Evolutionary conservation across 2,888 invertebrate species (phyloP), one percentile per base, ranked within the genome.

Genomic region (Barypeithes pellucidus): DNA sequence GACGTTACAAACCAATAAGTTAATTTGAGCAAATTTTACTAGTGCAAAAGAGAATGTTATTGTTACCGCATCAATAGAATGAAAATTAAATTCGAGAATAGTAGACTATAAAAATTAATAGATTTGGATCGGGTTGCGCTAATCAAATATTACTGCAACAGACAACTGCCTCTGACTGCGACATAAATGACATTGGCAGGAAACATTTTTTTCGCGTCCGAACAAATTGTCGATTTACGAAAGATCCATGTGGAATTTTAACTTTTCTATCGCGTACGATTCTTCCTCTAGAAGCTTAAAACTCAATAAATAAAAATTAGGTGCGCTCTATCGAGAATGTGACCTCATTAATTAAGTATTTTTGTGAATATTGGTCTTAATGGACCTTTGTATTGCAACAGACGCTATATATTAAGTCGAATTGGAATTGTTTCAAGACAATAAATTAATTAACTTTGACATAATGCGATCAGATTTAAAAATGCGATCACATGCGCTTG

Each of bases 221-320:
- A n/a, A n/a, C n/a, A n/a, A n/a, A n/a, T n/a, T n/a, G n/a, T n/a
- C n/a, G n/a, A n/a, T n/a, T n/a, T n/a, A n/a, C n/a, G n/a, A n/a
- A n/a, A n/a, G n/a, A n/a, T n/a, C n/a, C n/a, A n/a, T n/a, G n/a
- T n/a, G n/a, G 9, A 18, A 18, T 18, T 16, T 45, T 45, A 14
- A 45, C 5, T n/a, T n/a, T 33, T 33, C 39, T 39, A 4, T 39
- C 3, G n/a, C n/a, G 3, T 1, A 24, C n/a, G 0, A 9, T 33
- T 57, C 16, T 11, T 33, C 14, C 33, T 57, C 54, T 33, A 57
- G 54, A 33, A 11, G 33, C 14, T 57, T 57, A 2, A 18, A 9
- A 18, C n/a, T 11, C 33, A n/a, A 57, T 18, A 57, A 57, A 57
- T 57, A 57, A 18, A 54, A 57, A 57, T 57, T 57, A 57, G 54